Evolutionary conservation across 2,888 invertebrate species (phyloP).

Genomic region (Branchipolynoe longqiensis): DNA sequence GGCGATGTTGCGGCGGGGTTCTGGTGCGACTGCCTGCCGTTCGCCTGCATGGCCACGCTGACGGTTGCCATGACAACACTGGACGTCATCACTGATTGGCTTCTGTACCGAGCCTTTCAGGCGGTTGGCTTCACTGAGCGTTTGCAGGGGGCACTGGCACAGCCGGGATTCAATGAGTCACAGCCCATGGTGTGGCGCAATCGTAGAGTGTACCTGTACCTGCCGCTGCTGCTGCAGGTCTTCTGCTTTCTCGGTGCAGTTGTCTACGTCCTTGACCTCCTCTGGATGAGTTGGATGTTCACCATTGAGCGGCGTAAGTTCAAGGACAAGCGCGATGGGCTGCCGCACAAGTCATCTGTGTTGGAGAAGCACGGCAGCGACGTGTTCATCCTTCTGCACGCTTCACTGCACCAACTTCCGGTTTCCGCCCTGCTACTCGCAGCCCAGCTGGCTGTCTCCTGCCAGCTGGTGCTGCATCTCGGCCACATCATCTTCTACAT

Average conservation of each 20-base stretch:
- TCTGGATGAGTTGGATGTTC: conserved; percentile 57
- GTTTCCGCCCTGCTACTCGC: conserved; percentile 28
- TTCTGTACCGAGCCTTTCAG: conserved; percentile 36
- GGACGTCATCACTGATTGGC: conserved; percentile 55
- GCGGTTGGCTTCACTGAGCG: conserved; percentile 3
- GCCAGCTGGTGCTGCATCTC: conserved; percentile 14
- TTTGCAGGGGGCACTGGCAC: not conserved
- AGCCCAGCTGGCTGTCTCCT: conserved; percentile 15
- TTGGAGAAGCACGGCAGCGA: conserved; percentile 46
- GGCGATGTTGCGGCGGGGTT: conserved; percentile 49
- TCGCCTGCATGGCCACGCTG: conserved; percentile 27
- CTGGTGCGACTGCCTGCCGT: conserved; percentile 56
- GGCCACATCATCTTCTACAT: conserved; percentile 43
- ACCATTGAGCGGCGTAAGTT: conserved; percentile 16
- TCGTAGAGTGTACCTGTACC: not conserved
- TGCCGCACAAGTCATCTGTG: conserved; percentile 16
- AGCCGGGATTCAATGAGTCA: not conserved
- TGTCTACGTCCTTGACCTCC: conserved; percentile 21
- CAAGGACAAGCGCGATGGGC: conserved; percentile 49
- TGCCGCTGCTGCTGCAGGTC: conserved; percentile 33
- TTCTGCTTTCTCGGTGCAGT: conserved; percentile 1
- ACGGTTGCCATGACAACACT: conserved; percentile 46
- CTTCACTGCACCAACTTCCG: conserved; percentile 21
- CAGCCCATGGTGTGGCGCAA: not conserved
- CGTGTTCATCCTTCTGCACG: conserved; percentile 37